phyloP scores from a whole-genome alignment of 1,140 invertebrate species.

The Bombus picipes region DNA sequence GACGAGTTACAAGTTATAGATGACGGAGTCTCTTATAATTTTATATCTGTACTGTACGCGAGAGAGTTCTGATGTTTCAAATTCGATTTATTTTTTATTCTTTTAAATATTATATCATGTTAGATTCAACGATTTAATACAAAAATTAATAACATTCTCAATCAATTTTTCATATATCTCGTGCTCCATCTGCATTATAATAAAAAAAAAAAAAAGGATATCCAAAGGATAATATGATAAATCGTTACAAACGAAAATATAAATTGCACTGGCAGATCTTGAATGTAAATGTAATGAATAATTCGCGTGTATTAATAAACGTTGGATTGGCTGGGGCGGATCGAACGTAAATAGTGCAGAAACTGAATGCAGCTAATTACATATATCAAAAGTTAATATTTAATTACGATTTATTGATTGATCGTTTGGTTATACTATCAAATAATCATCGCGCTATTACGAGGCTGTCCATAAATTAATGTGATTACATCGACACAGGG shows the following conservation, averaged over 20 bases:
- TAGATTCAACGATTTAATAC: background rate
- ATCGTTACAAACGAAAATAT: background rate
- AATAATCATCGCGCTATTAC: background rate
- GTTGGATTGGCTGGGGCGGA: background rate
- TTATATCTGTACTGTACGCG: too few species aligned
- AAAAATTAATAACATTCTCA: background rate
- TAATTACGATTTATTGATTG: conserved; percentile 13
- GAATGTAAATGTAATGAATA: background rate
- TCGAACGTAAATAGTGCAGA: background rate
- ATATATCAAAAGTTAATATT: conserved; percentile 28
- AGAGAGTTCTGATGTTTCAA: too few species aligned
- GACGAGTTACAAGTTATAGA: too few species aligned
- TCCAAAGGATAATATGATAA: background rate
- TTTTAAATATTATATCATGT: background rate
- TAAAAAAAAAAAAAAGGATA: too few species aligned
- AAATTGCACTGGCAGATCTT: background rate
- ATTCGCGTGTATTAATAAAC: background rate
- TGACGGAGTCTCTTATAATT: too few species aligned
- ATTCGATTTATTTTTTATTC: background rate
- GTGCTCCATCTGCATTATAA: too few species aligned
- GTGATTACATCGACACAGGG: background rate
- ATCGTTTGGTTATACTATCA: conserved; percentile 7
- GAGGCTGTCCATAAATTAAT: conserved; percentile 12
- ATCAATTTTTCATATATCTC: background rate
- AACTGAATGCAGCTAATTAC: background rate